Base-by-base conservation (phyloP, 1,140 invertebrate species). In the Hestina assimilis region DNA sequence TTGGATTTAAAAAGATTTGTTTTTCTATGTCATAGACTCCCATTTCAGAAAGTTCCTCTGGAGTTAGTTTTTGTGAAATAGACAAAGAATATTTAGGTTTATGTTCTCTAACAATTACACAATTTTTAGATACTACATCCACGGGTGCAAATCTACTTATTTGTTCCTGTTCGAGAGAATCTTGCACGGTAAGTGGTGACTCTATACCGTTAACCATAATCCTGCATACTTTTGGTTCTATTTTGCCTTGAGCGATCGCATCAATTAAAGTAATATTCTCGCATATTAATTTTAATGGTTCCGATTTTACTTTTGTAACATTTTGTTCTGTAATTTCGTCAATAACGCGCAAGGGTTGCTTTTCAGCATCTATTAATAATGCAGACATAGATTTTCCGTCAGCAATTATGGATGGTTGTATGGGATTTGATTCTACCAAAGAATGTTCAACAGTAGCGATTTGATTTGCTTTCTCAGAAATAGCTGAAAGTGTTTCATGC, bases 1-100 rank as follows among this genome's bases (percentile, higher is more conserved):
- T 90, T 1, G 96, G 95, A 89, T 98, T 92, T 4, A 94, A 83
- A 72, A 98, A 98, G 67, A 91, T 91, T 55, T 93, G 92, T 57
- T 90, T 92, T 63, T 93, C 91, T 4, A 92, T 75, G 88, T 97
- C 93, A 75, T 94, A 97, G 24, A 94, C 91, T 38, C 94, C 94
- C 53, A 92, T 84, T 66, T 93, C 90, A 1, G 93, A 90, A 20
- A 96, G 87, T 69, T 91, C 90, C 72, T 93, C 90, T 5, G 92
- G 87, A 33, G 92, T 94, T 58, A 92, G 78, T 66, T 90, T 91
- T 35, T 90, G 89, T 26, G 90, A 89, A 54, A 89, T 87, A n/a
- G 90, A 62, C 54, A 89, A 63, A 28, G 53, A 66, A 60, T 74
- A 78, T 65, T 71, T 79, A 6, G 84, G 82, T 68, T 83, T 79